These are phyloP conservation scores for Drosophila bocki DNA, from an alignment of 1,140 invertebrate genomes.

Conservation along the genomic window DNA sequence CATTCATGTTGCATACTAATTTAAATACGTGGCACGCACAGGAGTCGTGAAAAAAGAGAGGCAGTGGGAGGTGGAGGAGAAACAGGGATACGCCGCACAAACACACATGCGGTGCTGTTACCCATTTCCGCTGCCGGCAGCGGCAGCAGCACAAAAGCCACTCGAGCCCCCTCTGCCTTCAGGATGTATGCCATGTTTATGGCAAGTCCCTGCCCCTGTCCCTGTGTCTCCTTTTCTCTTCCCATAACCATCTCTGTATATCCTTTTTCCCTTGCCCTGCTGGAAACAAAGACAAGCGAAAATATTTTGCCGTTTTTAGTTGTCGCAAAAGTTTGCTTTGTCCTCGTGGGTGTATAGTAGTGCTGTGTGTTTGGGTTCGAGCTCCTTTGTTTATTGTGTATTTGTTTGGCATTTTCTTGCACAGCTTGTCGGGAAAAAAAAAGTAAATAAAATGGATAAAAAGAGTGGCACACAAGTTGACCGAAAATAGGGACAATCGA, in stretches of 20 bases:
- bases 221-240: background rate
- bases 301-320: slow-evolving; percentile 82
- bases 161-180: slow-evolving; percentile 62
- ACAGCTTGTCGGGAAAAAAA: slow-evolving; percentile 59
- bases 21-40: slow-evolving; percentile 76
- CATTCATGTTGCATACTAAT: slow-evolving; percentile 84
- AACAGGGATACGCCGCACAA: slow-evolving; percentile 17
- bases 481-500: slow-evolving; percentile 56
- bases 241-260: slow-evolving; percentile 1
- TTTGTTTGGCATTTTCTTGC: slow-evolving; percentile 72
- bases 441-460: slow-evolving; percentile 8
- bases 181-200: slow-evolving; percentile 81
- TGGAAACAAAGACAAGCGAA: slow-evolving; percentile 69
- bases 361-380: slow-evolving; percentile 39
- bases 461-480: slow-evolving; percentile 47
- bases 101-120: slow-evolving; percentile 69
- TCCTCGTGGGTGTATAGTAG: slow-evolving; percentile 22
- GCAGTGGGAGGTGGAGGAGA: background rate
- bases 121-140: slow-evolving; percentile 80
- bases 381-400: slow-evolving; percentile 74
- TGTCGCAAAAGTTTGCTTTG: slow-evolving; percentile 74
- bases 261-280: background rate
- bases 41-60: slow-evolving; percentile 6
- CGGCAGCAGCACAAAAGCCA: slow-evolving; percentile 79
- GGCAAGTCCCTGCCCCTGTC: slow-evolving; percentile 27